These are phyloP conservation scores for Drosophila antonietae DNA, from an alignment of 2,888 invertebrate species.

Conservation along the genomic window DNA sequence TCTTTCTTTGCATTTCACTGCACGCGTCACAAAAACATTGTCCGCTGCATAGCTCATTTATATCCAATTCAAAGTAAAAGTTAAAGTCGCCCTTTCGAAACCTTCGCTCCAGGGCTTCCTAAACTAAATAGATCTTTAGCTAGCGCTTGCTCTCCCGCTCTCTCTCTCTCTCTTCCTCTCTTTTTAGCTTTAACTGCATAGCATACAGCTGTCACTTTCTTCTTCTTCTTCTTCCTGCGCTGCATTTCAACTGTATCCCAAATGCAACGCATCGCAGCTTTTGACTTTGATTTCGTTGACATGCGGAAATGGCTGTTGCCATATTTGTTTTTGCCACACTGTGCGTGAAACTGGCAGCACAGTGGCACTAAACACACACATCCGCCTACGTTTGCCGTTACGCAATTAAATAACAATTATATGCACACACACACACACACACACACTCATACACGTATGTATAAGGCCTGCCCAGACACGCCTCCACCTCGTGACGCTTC, in stretches of 20 bases:
- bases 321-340: constrained; percentile 37
- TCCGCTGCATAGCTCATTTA: constrained; percentile 11
- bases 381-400: constrained; percentile 47
- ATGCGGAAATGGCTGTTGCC: constrained; percentile 55
- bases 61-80: constrained; percentile 42
- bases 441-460: background rate
- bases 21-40: constrained; percentile 19
- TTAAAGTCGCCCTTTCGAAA: constrained; percentile 3
- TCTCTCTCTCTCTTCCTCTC: background rate
- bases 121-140: constrained; percentile 8
- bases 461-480: background rate
- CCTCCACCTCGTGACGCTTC: background rate
- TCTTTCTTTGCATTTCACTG: constrained; percentile 59
- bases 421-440: background rate
- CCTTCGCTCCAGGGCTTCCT: constrained; percentile 4
- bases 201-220: constrained; percentile 12
- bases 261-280: constrained; percentile 51
- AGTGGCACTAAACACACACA: constrained; percentile 20
- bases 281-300: constrained; percentile 33
- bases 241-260: constrained; percentile 28
- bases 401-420: constrained; percentile 45
- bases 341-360: constrained; percentile 15
- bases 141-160: background rate
- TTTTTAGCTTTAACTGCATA: background rate
- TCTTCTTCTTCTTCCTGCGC: constrained; percentile 3